Evolutionary conservation across 2,888 invertebrate genomes (phyloP), one percentile per base, ranked within the genome.

Genomic region (Drosophila putrida): DNA sequence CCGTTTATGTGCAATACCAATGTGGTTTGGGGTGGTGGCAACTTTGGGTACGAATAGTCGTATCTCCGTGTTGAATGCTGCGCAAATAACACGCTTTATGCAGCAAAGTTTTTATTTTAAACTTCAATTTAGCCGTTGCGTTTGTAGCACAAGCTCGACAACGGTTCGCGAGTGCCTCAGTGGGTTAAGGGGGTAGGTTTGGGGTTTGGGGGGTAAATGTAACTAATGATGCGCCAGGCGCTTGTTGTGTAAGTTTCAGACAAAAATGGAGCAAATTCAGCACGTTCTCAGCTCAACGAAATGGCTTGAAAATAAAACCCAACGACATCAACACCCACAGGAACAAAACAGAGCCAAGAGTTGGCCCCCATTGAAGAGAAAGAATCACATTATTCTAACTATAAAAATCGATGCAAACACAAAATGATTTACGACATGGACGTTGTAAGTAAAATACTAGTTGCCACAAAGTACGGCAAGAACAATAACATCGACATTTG

Each of bases 191-290:
- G 11, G 36, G 25, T 2, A 13, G 4, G 15, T n/a, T n/a, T n/a
- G 35, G 33, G 13, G 33, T 33, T 61, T 43, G 10, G 36, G 20
- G n/a, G 47, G 58, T 27, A 58, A 80, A 85, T 68, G 89, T 80
- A 90, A 85, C 84, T 85, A 85, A 85, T 85, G 84, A 85, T 82
- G 80, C 84, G 65, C 69, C 62, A n/a, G 47, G 58, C 68, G 60
- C 62, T 77, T 72, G 80, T 83, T 77, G 67, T 71, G 71, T 80
- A 81, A 89, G 55, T 78, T 87, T 64, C 57, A 47, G 57, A 57
- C 68, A 61, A 60, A 90, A 90, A 77, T 90, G 83, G 90, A 86
- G 78, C 90, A 90, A 90, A 90, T 90, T 86, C 84, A 88, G 84
- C 84, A 88, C 89, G 89, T 88, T 77, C 74, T 33, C 31, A 20